Evolutionary conservation across 2,888 invertebrate genomes (phyloP), one percentile per base, ranked within the genome.

Genomic region (Eurytoma californica): DNA sequence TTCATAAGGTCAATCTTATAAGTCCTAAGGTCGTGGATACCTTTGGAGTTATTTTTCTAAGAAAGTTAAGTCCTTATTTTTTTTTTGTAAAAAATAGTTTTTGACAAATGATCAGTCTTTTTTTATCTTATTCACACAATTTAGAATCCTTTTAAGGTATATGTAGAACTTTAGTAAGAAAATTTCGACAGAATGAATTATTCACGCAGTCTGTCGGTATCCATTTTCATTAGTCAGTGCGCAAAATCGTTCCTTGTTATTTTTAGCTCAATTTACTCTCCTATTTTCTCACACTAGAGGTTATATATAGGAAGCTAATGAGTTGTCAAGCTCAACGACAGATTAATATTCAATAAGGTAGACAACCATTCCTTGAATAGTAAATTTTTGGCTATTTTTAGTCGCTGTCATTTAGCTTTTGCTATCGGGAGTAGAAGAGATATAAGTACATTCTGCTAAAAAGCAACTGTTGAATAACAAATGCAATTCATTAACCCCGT

Each of bases 281-380:
- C 12, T 3, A 9, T 53, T 0, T 13, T 9, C 39, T 61, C n/a
- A 28, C 49, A 3, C 2, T 61, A 28, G 30, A n/a, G 47, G 18
- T 58, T 72, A 28, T 53, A 30, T 51, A 61, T 72, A 61, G 51
- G 28, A n/a, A 30, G 2, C 20, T 70, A 60, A 70, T 58, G 58
- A 60, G 58, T 20, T 60, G 70, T 58, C 58, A 49, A 55, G 16
- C n/a, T 70, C 58, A 58, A 55, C 57, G 49, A 49, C 30, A 47
- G 16, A 20, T 70, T 70, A 47, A 69, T 20, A 68, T 57, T 69
- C 39, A 58, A 39, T 58, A 14, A 14, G 18, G 47, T 53, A 53
- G 53, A 13, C 18, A 3, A 24, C 9, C 30, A 18, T 69, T 39
- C n/a, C 57, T 39, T 4, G 57, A 18, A 18, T 55, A n/a, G n/a